Evolutionary conservation across 2,113 vertebrate genomes (phyloP).

Genomic region (Scomber scombrus): DNA sequence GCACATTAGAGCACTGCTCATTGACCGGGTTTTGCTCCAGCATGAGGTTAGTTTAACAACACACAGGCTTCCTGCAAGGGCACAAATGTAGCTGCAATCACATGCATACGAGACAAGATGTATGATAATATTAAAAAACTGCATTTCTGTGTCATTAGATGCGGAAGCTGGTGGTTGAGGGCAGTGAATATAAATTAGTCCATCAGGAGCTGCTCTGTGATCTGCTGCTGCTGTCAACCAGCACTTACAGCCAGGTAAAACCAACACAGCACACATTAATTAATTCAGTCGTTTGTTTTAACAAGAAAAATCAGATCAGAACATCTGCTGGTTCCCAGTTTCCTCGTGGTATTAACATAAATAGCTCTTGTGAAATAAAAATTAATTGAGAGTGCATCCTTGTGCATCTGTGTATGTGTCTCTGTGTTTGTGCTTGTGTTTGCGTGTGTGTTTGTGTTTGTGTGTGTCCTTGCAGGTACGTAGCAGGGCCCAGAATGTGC

Average conservation of each 20-base stretch:
- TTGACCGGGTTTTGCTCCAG: constrained; percentile 96
- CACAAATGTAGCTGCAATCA: not conserved
- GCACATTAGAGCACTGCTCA: constrained; percentile 94
- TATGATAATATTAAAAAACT: not conserved
- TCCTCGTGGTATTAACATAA: constrained; percentile 12
- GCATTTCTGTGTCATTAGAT: constrained; percentile 82
- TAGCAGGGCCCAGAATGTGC: constrained; percentile 93
- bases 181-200: constrained; percentile 93
- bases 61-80: not conserved
- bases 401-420: constrained; percentile 3
- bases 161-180: constrained; percentile 94
- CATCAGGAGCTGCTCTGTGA: constrained; percentile 95
- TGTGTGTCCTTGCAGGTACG: constrained; percentile 88
- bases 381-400: not conserved
- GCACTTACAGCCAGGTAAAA: constrained; percentile 94
- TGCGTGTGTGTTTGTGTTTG: not conserved
- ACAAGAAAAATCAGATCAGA: constrained; percentile 15
- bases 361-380: constrained; percentile 12
- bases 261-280: constrained; percentile 3
- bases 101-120: not conserved
- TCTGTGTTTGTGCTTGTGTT: not conserved
- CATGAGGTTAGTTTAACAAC: constrained; percentile 89
- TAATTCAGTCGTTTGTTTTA: not conserved
- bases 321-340: constrained; percentile 35
- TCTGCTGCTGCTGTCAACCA: constrained; percentile 94